Conservation (phyloP, 2,888 invertebrate genomes). For the Tromatobia lineatoria region DNA sequence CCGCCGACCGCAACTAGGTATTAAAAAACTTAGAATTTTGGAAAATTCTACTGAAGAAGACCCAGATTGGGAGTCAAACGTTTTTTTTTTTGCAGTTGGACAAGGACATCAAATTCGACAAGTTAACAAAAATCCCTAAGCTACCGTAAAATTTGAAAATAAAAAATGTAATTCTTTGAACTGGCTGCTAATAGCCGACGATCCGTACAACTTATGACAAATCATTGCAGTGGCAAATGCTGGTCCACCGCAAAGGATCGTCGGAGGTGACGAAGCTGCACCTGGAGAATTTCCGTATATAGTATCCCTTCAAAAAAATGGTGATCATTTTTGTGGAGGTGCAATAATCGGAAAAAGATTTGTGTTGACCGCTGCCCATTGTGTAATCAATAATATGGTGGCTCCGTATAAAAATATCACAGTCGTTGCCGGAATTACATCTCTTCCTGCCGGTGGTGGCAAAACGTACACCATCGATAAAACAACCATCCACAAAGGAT, state of each 20-base stretch:
- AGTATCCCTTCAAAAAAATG: slow-evolving; percentile 70
- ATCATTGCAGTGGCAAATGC: slow-evolving; percentile 31
- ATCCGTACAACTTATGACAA: too few relatives aligned
- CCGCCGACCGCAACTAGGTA: too few relatives aligned
- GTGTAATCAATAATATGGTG: slow-evolving; percentile 41
- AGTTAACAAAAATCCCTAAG: too few relatives aligned
- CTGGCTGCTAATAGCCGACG: too few relatives aligned
- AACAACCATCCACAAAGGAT: slow-evolving; percentile 18
- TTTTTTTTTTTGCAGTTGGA: too few relatives aligned
- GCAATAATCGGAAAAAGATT: slow-evolving; percentile 70
- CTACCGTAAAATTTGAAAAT: too few relatives aligned
- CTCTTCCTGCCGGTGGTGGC: slow-evolving; percentile 44
- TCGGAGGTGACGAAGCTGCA: slow-evolving; percentile 71
- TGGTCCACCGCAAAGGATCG: slow-evolving; percentile 64
- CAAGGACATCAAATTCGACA: too few relatives aligned
- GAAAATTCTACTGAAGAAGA: too few relatives aligned
- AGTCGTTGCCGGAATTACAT: slow-evolving; percentile 41
- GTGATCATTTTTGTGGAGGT: slow-evolving; percentile 75
- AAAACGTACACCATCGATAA: slow-evolving; percentile 54
- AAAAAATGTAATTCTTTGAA: too few relatives aligned
- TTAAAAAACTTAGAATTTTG: too few relatives aligned
- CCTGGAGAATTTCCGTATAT: slow-evolving; percentile 75
- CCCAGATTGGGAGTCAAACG: too few relatives aligned
- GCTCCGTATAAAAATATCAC: slow-evolving; percentile 19
- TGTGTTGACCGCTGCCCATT: slow-evolving; percentile 78